Base-by-base conservation (phyloP, 2,888 invertebrate species). In the Synergus japonicus region DNA sequence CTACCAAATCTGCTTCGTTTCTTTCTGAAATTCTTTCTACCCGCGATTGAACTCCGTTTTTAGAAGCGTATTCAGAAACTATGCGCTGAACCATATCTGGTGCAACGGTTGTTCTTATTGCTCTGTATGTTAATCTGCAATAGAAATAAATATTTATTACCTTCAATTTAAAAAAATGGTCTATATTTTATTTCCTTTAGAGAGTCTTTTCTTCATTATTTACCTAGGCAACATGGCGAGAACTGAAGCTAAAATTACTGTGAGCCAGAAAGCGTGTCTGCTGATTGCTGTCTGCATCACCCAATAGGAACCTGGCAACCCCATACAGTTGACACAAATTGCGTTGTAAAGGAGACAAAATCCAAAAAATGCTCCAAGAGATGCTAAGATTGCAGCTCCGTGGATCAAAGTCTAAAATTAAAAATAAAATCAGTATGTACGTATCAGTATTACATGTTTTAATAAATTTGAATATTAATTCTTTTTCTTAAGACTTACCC, bases 281-380 rank as follows among this genome's bases (percentile, higher is more conserved):
- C 93, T 92, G 89, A 98, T 93, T 77, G 97, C 95, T 90, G 95
- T 94, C 90, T 96, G 95, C 92, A 98, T 96, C 78, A 98, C 97
- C 96, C 96, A 96, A 92, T 96, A 97, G 43, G 97, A 98, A 87
- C 97, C 97, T 60, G 97, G 97, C 87, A 98, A 93, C 79, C 96
- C 96, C 91, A 97, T 95, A 92, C 97, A 97, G 86, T 95, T 94
- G 84, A 97, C 95, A 92, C 97, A 97, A 85, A 97, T 92, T 12
- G 95, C 94, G 93, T 98, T 97, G 93, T 98, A 98, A 76, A 97
- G 90, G 80, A 98, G 93, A 82, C 97, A 97, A 92, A 98, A 96
- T 86, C 95, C 93, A 92, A 97, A 97, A 94, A 97, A 98, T 82
- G 96, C 93, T 65, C 94, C 93, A 88, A 98, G 93, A 83, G 98